Conservation (phyloP, 2,797 vertebrate species). For the Lacerta agilis region DNA sequence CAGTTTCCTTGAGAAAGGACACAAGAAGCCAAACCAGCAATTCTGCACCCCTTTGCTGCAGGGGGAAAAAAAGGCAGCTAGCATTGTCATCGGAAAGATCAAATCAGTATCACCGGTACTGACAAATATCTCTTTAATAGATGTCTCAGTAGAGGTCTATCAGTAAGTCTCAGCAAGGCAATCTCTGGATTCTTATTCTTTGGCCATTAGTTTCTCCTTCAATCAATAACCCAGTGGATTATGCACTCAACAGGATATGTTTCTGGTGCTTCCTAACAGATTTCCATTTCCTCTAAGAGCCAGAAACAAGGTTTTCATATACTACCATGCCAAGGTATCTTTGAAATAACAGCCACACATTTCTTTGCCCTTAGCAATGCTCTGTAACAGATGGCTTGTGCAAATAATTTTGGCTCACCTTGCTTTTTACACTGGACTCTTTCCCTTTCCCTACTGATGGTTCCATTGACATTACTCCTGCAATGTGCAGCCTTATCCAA, state of each 20-base stretch:
- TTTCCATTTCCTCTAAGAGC: background rate
- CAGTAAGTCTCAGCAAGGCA: conserved; percentile 30
- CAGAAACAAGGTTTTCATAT: background rate
- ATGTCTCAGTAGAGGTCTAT: conserved; percentile 18
- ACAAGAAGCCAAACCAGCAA: conserved; percentile 42
- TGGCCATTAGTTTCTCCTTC: conserved; percentile 3
- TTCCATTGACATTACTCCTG: background rate
- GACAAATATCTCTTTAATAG: conserved; percentile 45
- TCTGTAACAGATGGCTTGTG: background rate
- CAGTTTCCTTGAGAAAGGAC: conserved; percentile 47
- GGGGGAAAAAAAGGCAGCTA: background rate
- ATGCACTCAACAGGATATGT: background rate
- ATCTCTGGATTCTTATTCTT: conserved; percentile 33
- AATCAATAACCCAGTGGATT: conserved; percentile 25
- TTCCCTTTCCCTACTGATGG: background rate
- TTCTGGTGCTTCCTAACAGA: background rate
- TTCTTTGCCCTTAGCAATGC: background rate
- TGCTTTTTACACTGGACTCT: background rate
- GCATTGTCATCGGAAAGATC: conserved; percentile 41
- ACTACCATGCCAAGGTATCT: background rate
- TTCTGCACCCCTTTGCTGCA: conserved; percentile 7
- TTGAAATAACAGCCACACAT: conserved; percentile 11
- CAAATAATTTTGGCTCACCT: background rate
- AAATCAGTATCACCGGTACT: conserved; percentile 23
- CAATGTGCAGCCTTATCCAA: background rate